Evolutionary conservation across 2,113 vertebrate genomes (phyloP).

Genomic region (Laterallus jamaicensis): DNA sequence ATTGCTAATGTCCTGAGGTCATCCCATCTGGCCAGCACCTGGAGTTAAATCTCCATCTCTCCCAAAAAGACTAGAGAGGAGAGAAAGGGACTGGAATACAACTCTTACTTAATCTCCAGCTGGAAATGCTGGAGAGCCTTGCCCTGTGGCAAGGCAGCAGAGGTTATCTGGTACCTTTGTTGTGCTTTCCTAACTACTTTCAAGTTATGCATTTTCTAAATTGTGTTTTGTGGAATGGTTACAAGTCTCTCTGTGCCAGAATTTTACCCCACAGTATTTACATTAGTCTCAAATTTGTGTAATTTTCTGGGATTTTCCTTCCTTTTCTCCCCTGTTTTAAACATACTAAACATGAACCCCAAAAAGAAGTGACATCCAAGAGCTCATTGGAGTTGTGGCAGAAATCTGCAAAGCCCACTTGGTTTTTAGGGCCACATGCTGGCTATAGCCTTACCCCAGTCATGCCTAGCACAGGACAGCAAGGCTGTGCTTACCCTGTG

Average conservation of each 20-base stretch:
- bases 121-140: not conserved
- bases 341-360: not conserved
- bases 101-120: not conserved
- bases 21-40: not conserved
- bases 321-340: not conserved
- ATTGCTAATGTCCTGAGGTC: not conserved
- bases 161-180: not conserved
- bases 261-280: not conserved
- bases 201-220: not conserved
- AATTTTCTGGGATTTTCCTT: not conserved
- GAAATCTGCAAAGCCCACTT: not conserved
- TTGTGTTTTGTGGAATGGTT: not conserved
- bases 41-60: not conserved
- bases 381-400: not conserved
- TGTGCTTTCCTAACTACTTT: not conserved
- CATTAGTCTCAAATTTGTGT: not conserved
- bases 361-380: not conserved
- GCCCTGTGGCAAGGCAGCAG: not conserved
- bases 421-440: not conserved
- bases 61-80: not conserved
- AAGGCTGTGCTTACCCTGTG: not conserved
- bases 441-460: fast-evolving
- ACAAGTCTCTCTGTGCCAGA: not conserved
- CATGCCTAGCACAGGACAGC: not conserved
- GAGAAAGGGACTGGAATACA: not conserved